These are phyloP conservation scores for Tribolium castaneum DNA, from an alignment of 1,140 invertebrate species.

Conservation along the genomic window DNA sequence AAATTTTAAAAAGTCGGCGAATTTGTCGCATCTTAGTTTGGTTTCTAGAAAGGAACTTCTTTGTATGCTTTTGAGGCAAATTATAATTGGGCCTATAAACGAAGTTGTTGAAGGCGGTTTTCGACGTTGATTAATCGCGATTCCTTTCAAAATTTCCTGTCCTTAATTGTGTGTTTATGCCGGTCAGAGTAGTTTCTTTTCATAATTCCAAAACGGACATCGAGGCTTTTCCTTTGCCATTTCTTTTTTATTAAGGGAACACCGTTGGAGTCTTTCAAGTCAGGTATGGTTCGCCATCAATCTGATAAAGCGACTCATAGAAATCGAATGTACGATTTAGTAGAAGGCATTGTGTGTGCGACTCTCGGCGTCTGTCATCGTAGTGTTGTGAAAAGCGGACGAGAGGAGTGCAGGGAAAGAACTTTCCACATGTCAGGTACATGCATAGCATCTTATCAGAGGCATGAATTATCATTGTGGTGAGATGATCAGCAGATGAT, in stretches of 20 bases:
- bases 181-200: neutral
- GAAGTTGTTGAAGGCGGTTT: neutral
- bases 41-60: neutral
- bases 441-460: constrained; percentile 22
- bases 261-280: constrained; percentile 1
- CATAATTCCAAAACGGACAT: constrained; percentile 13
- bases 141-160: neutral
- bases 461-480: constrained; percentile 32
- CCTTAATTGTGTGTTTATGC: neutral
- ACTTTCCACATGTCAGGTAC: constrained; percentile 22
- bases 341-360: constrained; percentile 29
- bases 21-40: neutral
- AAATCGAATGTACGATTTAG: constrained; percentile 49
- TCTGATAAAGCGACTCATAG: constrained; percentile 49
- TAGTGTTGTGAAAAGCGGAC: neutral
- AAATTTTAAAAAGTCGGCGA: neutral
- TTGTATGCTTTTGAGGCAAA: neutral
- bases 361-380: constrained; percentile 22
- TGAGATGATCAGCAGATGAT: constrained; percentile 30
- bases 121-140: neutral
- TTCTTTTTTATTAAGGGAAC: constrained; percentile 8
- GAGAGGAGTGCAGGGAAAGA: neutral
- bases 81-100: neutral
- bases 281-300: constrained; percentile 37
- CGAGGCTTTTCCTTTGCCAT: neutral